A percentile compares a stretch with the other conserved stretches of the same genome.
phyloP scores from a whole-genome alignment of 2,888 invertebrate species.

The Tridacna crocea region DNA sequence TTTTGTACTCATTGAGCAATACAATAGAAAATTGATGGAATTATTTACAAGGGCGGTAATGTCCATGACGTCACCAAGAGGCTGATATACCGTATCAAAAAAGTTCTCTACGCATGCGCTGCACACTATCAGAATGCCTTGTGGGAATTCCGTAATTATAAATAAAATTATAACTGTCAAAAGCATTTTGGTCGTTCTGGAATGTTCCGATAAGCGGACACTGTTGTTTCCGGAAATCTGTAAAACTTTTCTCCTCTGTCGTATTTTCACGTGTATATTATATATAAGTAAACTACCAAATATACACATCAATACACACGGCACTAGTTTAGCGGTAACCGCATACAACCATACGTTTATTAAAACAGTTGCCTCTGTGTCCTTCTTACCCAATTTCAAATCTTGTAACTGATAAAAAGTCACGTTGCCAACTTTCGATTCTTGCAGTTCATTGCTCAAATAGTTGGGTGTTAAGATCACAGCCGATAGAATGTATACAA shows the following conservation, averaged over 20 bases:
- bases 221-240: conserved; percentile 74
- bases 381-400: conserved; percentile 69
- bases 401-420: conserved; percentile 71
- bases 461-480: conserved; percentile 94
- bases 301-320: conserved; percentile 93
- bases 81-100: conserved; percentile 86
- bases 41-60: conserved; percentile 95
- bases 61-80: conserved; percentile 92
- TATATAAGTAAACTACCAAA: conserved; percentile 84
- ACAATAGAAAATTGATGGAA: conserved; percentile 95
- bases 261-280: conserved; percentile 75
- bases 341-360: conserved; percentile 95
- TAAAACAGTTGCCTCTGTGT: conserved; percentile 70
- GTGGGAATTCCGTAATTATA: conserved; percentile 95
- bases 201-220: conserved; percentile 76
- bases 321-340: conserved; percentile 95
- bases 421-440: conserved; percentile 55
- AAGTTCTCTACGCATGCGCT: conserved; percentile 90
- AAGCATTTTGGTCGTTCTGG: conserved; percentile 95
- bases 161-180: conserved; percentile 93
- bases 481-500: conserved; percentile 93
- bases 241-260: conserved; percentile 73
- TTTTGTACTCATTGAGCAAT: conserved; percentile 97
- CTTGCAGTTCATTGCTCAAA: conserved; percentile 87
- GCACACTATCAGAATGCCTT: conserved; percentile 90